Conservation (phyloP, 2,113 vertebrate genomes). For the Scomber scombrus region DNA sequence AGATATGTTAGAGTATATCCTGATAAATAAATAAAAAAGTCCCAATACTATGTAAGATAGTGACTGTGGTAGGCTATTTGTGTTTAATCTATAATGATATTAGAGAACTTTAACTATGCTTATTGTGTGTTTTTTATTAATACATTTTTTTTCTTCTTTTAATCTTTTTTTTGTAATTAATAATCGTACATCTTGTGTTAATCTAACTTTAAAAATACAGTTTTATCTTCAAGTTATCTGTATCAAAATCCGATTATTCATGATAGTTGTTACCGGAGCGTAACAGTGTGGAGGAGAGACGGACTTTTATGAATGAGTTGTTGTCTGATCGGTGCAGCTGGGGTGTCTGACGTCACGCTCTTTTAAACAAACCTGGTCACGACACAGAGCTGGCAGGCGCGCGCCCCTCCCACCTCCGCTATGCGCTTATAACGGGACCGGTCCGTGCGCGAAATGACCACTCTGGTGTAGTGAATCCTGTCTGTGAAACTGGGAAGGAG, state of each 20-base stretch:
- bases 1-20: too few relatives aligned
- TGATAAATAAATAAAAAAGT: too few relatives aligned
- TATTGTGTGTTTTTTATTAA: neutral
- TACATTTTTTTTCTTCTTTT: neutral
- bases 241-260: neutral
- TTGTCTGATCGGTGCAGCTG: slow-evolving; percentile 16
- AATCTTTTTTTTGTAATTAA: too few relatives aligned
- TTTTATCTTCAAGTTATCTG: neutral
- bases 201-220: neutral
- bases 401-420: slow-evolving; percentile 65
- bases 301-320: slow-evolving; percentile 77
- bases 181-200: too few relatives aligned
- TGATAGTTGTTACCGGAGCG: neutral
- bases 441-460: slow-evolving; percentile 47
- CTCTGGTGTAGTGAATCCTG: slow-evolving; percentile 12
- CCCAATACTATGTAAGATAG: too few relatives aligned
- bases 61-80: too few relatives aligned
- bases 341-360: slow-evolving; percentile 73
- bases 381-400: slow-evolving; percentile 66
- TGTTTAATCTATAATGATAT: too few relatives aligned
- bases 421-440: slow-evolving; percentile 78
- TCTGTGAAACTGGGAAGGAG: slow-evolving; percentile 8
- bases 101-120: neutral
- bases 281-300: neutral
- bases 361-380: slow-evolving; percentile 78